Evolutionary conservation across 2,888 invertebrate species (phyloP), one percentile per base, ranked within the genome.

Genomic region (Drosophila falleni): DNA sequence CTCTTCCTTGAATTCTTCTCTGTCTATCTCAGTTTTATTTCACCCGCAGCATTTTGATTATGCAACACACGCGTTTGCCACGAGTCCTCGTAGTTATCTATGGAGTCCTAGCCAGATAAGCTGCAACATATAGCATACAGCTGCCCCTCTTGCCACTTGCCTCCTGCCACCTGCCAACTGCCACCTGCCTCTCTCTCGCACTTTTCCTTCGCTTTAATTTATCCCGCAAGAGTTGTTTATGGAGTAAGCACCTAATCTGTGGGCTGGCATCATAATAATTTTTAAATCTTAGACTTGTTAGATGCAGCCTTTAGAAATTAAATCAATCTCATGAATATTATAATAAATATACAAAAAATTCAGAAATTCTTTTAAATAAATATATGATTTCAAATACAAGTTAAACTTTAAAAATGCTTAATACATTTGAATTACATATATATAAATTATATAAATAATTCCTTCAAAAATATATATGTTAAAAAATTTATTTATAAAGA

Each of bases 81-180:
- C 72, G 85, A 84, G 70, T 89, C 78, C 76, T 78, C 59, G 51
- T 76, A 66, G 71, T 83, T 84, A 89, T 89, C 89, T 87, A 71
- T 66, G 61, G 67, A 78, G 78, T 78, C 81, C 84, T 74, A 66
- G 70, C 64, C 56, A 75, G 77, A 79, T 79, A 77, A 77, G 80
- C 77, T 75, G 65, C 70, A 50, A 51, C 79, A 69, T 49, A 50
- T 58, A 78, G 78, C 39, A 69, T 54, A 50, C 54, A 78, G 78
- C 39, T 67, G 49, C 49, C 16, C 39, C 29, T 13, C 0, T 23
- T 0, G 16, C 11, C 6, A n/a, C 35, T 16, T 29, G 0, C 8
- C 3, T 8, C 15, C n/a, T 1, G 13, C 11, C 6, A 13, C 41
- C n/a, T 29, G 0, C 8, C 1, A 6, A 13, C 23, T 1, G 35